These are phyloP conservation scores for Cheirogaleus medius DNA, from an alignment of 2,113 vertebrate species.

Conservation along the genomic window DNA sequence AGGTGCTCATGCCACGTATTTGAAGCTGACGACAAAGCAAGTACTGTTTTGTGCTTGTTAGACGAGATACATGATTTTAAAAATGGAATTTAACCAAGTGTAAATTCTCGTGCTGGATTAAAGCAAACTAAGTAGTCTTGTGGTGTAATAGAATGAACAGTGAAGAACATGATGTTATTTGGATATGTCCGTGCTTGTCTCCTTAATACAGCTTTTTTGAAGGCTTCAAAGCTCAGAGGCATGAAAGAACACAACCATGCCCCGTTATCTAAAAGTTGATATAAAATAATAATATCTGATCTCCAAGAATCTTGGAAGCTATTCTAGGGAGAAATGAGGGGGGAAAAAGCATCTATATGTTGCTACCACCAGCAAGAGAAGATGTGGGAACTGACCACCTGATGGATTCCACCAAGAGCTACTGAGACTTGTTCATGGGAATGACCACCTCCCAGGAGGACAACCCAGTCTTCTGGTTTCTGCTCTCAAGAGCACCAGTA, in stretches of 20 bases:
- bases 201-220: neutral
- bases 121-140: neutral
- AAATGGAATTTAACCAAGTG: neutral
- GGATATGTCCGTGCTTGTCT: neutral
- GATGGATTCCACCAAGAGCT: neutral
- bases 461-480: neutral
- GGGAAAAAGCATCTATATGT: neutral
- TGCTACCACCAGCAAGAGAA: neutral
- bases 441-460: neutral
- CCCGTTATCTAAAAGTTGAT: neutral
- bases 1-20: neutral
- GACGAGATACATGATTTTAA: neutral
- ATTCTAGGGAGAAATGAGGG: neutral
- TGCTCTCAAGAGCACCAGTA: neutral
- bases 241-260: neutral
- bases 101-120: neutral
- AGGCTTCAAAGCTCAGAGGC: neutral
- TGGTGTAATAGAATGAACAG: neutral
- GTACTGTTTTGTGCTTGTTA: neutral
- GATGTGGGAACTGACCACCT: neutral
- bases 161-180: neutral
- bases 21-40: neutral
- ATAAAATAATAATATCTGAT: neutral
- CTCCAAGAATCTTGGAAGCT: neutral
- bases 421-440: neutral